Evolutionary conservation across 2,113 vertebrate genomes (phyloP).

Genomic region (Leucopsar rothschildi): DNA sequence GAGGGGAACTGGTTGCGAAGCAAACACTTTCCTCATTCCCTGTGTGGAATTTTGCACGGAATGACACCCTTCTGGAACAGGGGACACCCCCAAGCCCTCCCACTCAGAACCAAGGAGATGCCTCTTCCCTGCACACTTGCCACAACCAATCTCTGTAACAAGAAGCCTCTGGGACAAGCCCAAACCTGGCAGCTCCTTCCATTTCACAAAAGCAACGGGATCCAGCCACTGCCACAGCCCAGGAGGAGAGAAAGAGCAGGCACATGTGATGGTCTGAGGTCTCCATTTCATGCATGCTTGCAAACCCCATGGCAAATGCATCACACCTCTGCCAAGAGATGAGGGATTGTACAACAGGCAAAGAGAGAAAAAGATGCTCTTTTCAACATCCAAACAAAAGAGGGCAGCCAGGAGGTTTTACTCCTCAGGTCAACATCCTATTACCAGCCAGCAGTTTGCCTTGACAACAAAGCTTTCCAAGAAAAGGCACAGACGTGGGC

Average conservation of each 20-base stretch:
- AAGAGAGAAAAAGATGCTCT: neutral
- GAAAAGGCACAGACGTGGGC: neutral
- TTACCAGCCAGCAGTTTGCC: neutral
- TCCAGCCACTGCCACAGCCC: fast-evolving
- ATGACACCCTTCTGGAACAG: neutral
- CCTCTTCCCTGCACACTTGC: neutral
- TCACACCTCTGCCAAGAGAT: neutral
- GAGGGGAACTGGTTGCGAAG: neutral
- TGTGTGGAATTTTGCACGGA: neutral
- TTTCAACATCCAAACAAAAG: neutral
- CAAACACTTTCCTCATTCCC: neutral
- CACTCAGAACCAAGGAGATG: neutral
- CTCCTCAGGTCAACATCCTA: neutral
- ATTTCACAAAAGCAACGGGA: neutral
- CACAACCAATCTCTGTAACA: fast-evolving
- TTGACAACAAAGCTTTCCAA: slow-evolving; percentile 47
- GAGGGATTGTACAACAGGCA: neutral
- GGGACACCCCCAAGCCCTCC: neutral
- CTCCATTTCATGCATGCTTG: neutral
- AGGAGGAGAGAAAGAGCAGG: neutral
- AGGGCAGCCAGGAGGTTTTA: neutral
- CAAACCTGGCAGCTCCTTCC: neutral
- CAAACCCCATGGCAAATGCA: neutral
- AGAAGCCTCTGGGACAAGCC: neutral
- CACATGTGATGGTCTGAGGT: neutral